Conservation (phyloP, 2,797 vertebrate genomes). For the Echiichthys vipera region DNA sequence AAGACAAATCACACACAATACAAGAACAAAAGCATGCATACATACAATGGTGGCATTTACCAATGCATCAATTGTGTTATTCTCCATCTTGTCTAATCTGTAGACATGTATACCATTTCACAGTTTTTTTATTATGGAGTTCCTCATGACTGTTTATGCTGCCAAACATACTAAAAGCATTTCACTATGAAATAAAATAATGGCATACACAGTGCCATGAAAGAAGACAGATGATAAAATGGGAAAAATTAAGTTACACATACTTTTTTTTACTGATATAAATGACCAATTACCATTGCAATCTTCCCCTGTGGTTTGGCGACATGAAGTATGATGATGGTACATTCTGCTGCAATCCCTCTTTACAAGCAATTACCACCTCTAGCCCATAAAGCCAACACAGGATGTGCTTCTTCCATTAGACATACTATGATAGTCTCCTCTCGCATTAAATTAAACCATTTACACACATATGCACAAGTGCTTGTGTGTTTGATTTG, state of each 20-base stretch:
- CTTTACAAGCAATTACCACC: conserved; percentile 61
- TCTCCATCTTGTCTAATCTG: not conserved
- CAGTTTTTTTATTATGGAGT: not conserved
- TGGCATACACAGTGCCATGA: not conserved
- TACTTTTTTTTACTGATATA: conserved; percentile 16
- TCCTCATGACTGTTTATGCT: not conserved
- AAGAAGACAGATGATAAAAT: conserved; percentile 31
- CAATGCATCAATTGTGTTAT: not conserved
- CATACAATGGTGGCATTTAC: not conserved
- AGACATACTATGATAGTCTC: conserved; percentile 29
- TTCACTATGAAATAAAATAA: conserved; percentile 5
- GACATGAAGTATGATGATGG: conserved; percentile 49
- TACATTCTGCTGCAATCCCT: conserved; percentile 46
- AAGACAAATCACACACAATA: not conserved
- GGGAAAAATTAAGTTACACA: conserved; percentile 24
- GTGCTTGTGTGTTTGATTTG: conserved; percentile 28
- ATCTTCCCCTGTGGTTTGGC: conserved; percentile 33
- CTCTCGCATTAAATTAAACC: conserved; percentile 54
- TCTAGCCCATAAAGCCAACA: conserved; percentile 57
- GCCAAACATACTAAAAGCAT: conserved; percentile 4
- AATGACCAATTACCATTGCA: conserved; percentile 49
- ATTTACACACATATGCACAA: conserved; percentile 40
- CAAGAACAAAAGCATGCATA: not conserved
- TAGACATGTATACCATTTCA: not conserved
- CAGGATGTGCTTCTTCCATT: conserved; percentile 51